Evolutionary conservation across 2,113 vertebrate species (phyloP).

Genomic region (Rousettus leschenaultii): DNA sequence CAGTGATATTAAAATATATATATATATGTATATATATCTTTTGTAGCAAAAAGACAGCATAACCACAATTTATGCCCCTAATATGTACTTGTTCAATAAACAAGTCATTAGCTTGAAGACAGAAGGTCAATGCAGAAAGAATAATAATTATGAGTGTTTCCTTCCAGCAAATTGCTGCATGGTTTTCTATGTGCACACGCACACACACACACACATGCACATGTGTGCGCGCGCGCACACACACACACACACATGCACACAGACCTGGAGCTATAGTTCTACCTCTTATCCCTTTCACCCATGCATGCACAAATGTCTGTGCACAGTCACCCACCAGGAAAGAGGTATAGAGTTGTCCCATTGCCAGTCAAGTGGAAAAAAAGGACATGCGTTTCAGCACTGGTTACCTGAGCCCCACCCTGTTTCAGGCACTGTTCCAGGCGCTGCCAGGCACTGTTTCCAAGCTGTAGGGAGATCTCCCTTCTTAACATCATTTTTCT

Average conservation of each 20-base stretch:
- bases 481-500: not conserved
- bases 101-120: constrained; percentile 31
- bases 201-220: no score
- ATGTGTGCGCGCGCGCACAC: no score
- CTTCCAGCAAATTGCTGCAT: not conserved
- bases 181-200: not conserved
- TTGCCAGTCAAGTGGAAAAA: not conserved
- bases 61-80: not conserved
- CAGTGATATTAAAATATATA: not conserved
- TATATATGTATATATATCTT: not conserved
- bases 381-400: not conserved
- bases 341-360: not conserved
- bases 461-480: not conserved
- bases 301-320: no score
- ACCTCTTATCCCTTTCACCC: not conserved
- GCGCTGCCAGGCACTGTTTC: rapidly evolving
- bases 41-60: not conserved
- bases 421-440: not conserved
- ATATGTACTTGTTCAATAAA: constrained; percentile 32
- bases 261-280: not conserved
- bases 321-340: not conserved
- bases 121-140: constrained; percentile 16
- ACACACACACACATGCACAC: not conserved
- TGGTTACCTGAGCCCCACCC: not conserved
- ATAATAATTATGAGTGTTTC: not conserved